A percentile compares a stretch with the other conserved stretches of the same genome.
These are phyloP conservation scores for Cheirogaleus medius DNA, from an alignment of 2,113 vertebrate species.

Conservation along the genomic window DNA sequence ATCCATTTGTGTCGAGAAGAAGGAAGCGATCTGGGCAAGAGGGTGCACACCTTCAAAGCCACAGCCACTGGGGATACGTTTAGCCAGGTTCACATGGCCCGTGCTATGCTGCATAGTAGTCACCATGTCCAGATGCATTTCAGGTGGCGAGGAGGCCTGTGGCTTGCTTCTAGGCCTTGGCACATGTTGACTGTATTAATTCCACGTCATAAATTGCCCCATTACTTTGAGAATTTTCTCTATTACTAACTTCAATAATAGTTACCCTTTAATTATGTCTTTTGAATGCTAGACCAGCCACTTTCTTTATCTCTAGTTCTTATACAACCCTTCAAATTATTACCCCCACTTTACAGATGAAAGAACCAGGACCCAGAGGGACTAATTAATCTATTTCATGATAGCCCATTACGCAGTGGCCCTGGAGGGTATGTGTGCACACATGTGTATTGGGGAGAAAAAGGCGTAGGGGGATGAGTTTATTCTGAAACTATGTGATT, in stretches of 20 bases:
- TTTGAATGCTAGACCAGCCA: neutral
- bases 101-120: neutral
- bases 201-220: neutral
- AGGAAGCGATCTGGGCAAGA: neutral
- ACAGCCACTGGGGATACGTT: neutral
- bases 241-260: neutral
- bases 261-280: neutral
- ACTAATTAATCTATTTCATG: neutral
- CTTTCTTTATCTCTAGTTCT: neutral
- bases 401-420: neutral
- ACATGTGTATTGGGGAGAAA: neutral
- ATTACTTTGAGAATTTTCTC: neutral
- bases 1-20: neutral
- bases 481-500: neutral
- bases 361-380: neutral
- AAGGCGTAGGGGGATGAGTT: neutral
- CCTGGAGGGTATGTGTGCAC: neutral
- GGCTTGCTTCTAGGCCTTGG: neutral
- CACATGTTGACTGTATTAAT: neutral
- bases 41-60: accelerated
- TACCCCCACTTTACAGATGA: neutral
- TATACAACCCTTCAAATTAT: neutral
- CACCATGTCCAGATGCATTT: neutral
- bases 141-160: neutral
- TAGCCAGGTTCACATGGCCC: neutral